phyloP scores from a whole-genome alignment of 1,140 invertebrate genomes.

The Centruroides sculpturatus region DNA sequence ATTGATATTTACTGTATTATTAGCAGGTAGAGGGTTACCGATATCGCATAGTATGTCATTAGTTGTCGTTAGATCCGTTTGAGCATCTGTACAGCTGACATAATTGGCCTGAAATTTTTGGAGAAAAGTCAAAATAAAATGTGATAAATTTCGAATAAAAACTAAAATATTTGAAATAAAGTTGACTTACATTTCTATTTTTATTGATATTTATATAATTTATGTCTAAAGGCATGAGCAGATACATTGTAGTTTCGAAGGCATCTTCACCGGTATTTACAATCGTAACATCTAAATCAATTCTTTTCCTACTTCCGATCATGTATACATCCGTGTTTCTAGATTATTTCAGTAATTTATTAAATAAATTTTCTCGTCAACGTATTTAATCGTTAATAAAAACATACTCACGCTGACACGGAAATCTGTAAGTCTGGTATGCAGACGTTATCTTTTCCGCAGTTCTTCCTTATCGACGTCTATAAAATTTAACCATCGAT shows the following conservation, averaged over 20 bases:
- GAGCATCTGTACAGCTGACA: slow-evolving; percentile 49
- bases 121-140: slow-evolving; percentile 27
- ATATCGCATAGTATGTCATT: slow-evolving; percentile 65
- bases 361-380: too few species aligned
- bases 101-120: slow-evolving; percentile 30
- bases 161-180: neutral
- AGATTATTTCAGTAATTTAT: slow-evolving; percentile 9
- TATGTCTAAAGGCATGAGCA: slow-evolving; percentile 58
- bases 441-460: slow-evolving; percentile 80
- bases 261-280: slow-evolving; percentile 74
- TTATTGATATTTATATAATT: slow-evolving; percentile 27
- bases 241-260: slow-evolving; percentile 66
- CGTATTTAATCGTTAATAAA: neutral
- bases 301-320: slow-evolving; percentile 55
- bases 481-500: slow-evolving; percentile 5
- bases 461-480: slow-evolving; percentile 77
- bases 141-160: neutral
- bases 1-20: slow-evolving; percentile 14
- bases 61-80: slow-evolving; percentile 37
- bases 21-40: slow-evolving; percentile 37
- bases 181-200: slow-evolving; percentile 5
- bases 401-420: slow-evolving; percentile 8
- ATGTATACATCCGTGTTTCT: slow-evolving; percentile 58
- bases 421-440: slow-evolving; percentile 54
- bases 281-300: slow-evolving; percentile 61